Conservation (phyloP, 1,140 invertebrate species). For the Stegodyphus dumicola region DNA sequence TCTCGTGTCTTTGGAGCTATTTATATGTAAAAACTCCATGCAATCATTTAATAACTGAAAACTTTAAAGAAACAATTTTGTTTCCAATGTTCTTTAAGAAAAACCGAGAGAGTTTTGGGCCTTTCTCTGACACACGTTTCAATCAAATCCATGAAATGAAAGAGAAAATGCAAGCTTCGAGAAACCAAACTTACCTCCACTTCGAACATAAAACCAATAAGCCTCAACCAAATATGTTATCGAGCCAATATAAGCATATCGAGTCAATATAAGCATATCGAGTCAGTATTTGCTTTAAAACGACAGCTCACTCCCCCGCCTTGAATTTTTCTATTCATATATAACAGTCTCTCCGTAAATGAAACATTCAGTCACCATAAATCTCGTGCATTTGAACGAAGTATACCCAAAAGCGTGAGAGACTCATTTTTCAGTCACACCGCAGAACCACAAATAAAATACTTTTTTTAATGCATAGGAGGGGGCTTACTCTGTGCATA, state of each 20-base stretch:
- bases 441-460: conserved; percentile 53
- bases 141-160: too few relatives aligned
- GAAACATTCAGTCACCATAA: conserved; percentile 54
- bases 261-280: conserved; percentile 43
- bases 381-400: conserved; percentile 54
- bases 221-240: conserved; percentile 45
- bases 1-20: too few relatives aligned
- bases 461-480: conserved; percentile 27
- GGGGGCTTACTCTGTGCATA: conserved; percentile 43
- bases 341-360: conserved; percentile 28
- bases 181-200: too few relatives aligned
- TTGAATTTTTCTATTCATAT: conserved; percentile 36
- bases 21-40: too few relatives aligned
- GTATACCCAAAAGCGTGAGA: conserved; percentile 19
- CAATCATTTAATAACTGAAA: too few relatives aligned
- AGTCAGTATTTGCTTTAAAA: conserved; percentile 41
- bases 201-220: conserved; percentile 52
- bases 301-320: not conserved
- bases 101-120: too few relatives aligned
- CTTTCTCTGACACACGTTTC: too few relatives aligned
- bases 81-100: too few relatives aligned
- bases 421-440: conserved; percentile 52
- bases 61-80: too few relatives aligned
- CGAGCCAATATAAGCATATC: conserved; percentile 50
- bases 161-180: too few relatives aligned